Conservation (phyloP, 2,888 invertebrate species). For the Himalopsyche japonica region DNA sequence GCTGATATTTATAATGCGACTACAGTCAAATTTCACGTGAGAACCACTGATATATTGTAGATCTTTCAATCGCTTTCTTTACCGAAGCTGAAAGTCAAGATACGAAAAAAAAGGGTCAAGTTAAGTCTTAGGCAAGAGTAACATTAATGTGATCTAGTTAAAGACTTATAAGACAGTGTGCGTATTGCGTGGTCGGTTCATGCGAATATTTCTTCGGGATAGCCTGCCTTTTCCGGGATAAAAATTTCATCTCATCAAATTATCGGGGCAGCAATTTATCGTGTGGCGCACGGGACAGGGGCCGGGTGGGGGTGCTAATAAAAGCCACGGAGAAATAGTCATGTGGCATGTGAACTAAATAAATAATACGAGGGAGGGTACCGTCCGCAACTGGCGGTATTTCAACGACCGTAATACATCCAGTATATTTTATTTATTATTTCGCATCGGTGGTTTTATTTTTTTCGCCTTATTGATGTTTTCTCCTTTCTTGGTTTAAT, state of each 20-base stretch:
- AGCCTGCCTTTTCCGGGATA: constrained; percentile 2
- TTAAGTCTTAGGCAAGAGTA: too few relatives aligned
- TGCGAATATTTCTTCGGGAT: background rate
- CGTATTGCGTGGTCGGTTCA: too few relatives aligned
- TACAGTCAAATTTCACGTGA: too few relatives aligned
- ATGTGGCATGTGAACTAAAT: constrained; percentile 31
- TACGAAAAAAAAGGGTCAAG: too few relatives aligned
- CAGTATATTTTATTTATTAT: background rate
- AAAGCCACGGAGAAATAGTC: constrained; percentile 30
- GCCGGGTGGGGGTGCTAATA: constrained; percentile 11
- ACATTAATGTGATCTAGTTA: too few relatives aligned
- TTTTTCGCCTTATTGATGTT: too few relatives aligned
- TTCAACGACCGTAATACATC: background rate
- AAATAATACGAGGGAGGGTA: constrained; percentile 14
- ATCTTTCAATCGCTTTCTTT: too few relatives aligned
- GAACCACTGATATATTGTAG: too few relatives aligned
- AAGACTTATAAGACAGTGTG: too few relatives aligned
- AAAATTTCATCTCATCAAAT: constrained; percentile 35
- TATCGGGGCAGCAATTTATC: constrained; percentile 34
- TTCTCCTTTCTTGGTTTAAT: too few relatives aligned
- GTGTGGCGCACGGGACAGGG: constrained; percentile 18
- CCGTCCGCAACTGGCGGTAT: background rate
- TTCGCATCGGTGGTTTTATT: background rate
- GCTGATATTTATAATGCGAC: too few relatives aligned
- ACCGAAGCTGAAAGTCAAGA: too few relatives aligned